Percentiles rank a stretch among this genome's conserved stretches.
These are phyloP conservation scores for Silurus aristotelis DNA, from an alignment of 2,797 vertebrate genomes.

Conservation along the genomic window DNA sequence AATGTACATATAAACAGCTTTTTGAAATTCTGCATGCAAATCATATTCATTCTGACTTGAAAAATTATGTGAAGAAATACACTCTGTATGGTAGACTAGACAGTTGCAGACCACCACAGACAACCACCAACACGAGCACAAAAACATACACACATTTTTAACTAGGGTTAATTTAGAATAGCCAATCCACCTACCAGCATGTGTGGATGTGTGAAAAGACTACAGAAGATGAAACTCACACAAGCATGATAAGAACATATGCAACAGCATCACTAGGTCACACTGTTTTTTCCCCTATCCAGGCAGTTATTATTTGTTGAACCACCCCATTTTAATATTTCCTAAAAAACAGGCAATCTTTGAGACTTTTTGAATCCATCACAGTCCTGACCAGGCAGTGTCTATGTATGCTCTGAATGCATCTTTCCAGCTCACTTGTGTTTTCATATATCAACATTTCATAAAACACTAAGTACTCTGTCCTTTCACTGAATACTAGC, in stretches of 20 bases:
- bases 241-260: background rate
- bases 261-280: background rate
- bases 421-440: background rate
- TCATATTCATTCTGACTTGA: no score
- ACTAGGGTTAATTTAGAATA: background rate
- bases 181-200: background rate
- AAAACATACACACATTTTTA: background rate
- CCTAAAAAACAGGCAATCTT: background rate
- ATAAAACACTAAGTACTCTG: background rate
- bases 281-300: background rate
- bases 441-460: background rate
- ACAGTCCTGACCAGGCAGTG: background rate
- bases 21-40: no score
- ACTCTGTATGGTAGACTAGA: background rate
- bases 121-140: background rate
- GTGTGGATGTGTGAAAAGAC: background rate
- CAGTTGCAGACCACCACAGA: background rate
- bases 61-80: no score
- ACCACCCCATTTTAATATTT: background rate
- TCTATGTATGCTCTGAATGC: background rate
- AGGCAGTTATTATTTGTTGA: background rate
- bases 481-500: background rate
- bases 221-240: background rate
- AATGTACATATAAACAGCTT: no score
- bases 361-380: background rate